Evolutionary conservation across 1,140 invertebrate species (phyloP), one percentile per base, ranked within the genome.

Genomic region (Druon quercuslanigerum): DNA sequence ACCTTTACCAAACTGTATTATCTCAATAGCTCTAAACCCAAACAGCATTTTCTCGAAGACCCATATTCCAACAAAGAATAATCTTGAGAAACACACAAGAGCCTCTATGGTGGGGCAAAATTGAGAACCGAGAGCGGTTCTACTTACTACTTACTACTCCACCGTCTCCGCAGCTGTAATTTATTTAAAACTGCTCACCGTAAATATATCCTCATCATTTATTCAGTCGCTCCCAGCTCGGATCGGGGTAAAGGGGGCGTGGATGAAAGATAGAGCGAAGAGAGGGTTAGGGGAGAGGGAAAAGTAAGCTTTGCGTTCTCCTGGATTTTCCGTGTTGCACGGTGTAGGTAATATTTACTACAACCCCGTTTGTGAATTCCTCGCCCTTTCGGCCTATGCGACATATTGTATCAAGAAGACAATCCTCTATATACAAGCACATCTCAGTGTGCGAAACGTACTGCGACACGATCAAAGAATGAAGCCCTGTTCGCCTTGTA

Each of bases 191-290:
- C 87, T 85, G 84, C 88, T 87, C 87, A 84, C 87, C 90, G 89
- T 91, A 92, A 91, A 92, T 92, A 91, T 89, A 90, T 89, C 87
- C 88, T 86, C 85, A 89, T 92, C 83, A 90, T 87, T 91, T 92
- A 92, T 92, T 92, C 90, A 91, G 80, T 73, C 80, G 83, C 83
- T 84, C 79, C 82, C 83, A 87, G 88, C 85, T 81, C 81, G 77
- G 73, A 78, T 80, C 51, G 78, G 76, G 81, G 82, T 46, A 14
- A 66, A 66, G 25, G 16, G 60, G 25, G 13, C 25, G 16, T 33
- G 13, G 25, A 1, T 16, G 12, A 25, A 14, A 13, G 25, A 40
- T 46, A 46, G 40, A 46, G 40, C 9, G 40, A 46, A 46, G 8
- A 40, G 14, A 33, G 60, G 60, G 20, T 40, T 17, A 17, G 17